These are phyloP conservation scores for Maconellicoccus hirsutus DNA, from an alignment of 1,140 invertebrate species.

Conservation along the genomic window DNA sequence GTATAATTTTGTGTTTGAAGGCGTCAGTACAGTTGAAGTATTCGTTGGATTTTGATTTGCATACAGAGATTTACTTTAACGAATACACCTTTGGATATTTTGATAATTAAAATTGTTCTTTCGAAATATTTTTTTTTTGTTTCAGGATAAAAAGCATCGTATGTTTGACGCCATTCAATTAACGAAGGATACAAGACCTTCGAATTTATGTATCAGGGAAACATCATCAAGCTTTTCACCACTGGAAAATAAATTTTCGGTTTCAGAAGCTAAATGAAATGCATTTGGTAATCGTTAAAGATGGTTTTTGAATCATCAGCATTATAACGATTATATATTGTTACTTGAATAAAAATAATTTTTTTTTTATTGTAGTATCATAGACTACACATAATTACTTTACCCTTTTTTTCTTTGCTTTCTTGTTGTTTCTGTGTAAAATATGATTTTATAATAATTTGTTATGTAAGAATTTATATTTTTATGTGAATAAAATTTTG, in stretches of 20 bases:
- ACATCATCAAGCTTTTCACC: neutral
- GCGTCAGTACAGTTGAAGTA: too few species aligned
- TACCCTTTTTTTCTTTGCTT: slow-evolving; percentile 1
- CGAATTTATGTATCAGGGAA: neutral
- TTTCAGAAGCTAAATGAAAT: neutral
- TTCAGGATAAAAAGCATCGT: neutral
- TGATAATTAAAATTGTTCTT: too few species aligned
- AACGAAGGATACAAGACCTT: neutral
- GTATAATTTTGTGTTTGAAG: too few species aligned
- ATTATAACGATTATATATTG: neutral
- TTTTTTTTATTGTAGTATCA: neutral
- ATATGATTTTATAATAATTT: slow-evolving; percentile 1
- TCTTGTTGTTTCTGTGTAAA: slow-evolving; percentile 1
- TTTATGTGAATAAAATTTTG: slow-evolving; percentile 3
- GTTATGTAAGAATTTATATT: neutral
- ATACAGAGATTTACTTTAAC: too few species aligned
- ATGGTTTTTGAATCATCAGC: neutral
- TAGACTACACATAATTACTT: neutral
- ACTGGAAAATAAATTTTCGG: neutral
- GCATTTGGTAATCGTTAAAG: neutral
- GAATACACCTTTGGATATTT: too few species aligned
- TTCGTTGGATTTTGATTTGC: too few species aligned
- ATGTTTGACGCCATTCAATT: neutral
- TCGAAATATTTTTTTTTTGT: neutral
- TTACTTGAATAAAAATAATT: neutral